Conservation (phyloP, 2,113 vertebrate species). For the Merops nubicus region DNA sequence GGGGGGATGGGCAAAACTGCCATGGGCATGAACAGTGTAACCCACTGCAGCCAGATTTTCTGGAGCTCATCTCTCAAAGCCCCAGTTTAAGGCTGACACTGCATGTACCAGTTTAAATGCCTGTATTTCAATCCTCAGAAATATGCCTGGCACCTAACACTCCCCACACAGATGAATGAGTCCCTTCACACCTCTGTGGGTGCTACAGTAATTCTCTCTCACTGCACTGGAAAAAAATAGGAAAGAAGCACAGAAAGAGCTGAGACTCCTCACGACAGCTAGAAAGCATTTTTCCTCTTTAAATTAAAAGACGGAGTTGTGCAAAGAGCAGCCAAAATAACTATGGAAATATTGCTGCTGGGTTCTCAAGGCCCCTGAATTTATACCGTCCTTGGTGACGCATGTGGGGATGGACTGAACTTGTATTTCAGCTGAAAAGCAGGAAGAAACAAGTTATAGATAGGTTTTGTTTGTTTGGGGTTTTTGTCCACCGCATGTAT, state of each 20-base stretch:
- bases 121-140: slow-evolving; percentile 38
- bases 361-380: slow-evolving; percentile 32
- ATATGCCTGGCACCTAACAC: slow-evolving; percentile 55
- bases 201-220: slow-evolving; percentile 49
- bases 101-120: slow-evolving; percentile 40
- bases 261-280: background rate
- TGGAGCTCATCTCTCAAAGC: slow-evolving; percentile 11
- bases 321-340: slow-evolving; percentile 20
- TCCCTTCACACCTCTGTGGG: slow-evolving; percentile 61
- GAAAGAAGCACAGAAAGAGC: background rate
- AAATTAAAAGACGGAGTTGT: slow-evolving; percentile 15
- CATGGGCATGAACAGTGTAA: fast-evolving
- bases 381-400: background rate
- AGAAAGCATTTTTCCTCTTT: background rate
- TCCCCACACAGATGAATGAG: slow-evolving; percentile 60
- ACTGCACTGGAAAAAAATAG: background rate
- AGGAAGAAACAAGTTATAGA: slow-evolving; percentile 49
- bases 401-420: background rate
- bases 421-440: slow-evolving; percentile 18
- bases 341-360: background rate
- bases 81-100: background rate
- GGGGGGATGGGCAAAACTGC: background rate
- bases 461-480: slow-evolving; percentile 2
- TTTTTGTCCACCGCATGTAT: slow-evolving; percentile 1
- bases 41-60: background rate